Evolutionary conservation across 2,888 invertebrate genomes (phyloP), one percentile per base, ranked within the genome.

Genomic region (Thereva nobilitata): DNA sequence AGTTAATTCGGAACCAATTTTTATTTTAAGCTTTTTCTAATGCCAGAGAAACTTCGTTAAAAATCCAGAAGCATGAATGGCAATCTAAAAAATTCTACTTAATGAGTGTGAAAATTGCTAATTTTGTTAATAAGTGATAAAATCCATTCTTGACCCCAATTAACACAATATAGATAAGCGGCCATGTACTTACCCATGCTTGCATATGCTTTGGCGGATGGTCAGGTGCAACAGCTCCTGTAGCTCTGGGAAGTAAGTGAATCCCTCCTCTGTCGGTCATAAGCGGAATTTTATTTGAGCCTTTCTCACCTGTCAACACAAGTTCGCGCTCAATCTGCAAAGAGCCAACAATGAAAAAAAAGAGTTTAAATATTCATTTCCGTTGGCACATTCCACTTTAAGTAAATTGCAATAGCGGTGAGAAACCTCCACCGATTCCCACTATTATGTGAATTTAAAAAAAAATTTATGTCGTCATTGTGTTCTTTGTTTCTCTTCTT

Each of bases 211-310:
- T 89, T 47, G 89, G 87, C 1, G 91, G 90, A 5, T 87, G 87
- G 78, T 91, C 90, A 12, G 90, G 90, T 4, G 90, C 90, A 40
- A 90, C 88, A 1, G 89, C 86, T 9, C 83, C 83, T 23, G 70
- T 67, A 34, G 82, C 76, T 73, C 83, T 82, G 5, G 70, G 71
- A 34, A 72, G 67, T 57, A 73, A 68, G 49, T 71, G 71, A 35
- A 71, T 57, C n/a, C 67, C 69, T 40, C 68, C 52, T 44, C 69
- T 65, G 74, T 91, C 90, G 78, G 89, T 88, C 65, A 91, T 84
- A 70, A 90, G 88, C 2, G 90, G 90, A 65, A 90, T 89, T 79
- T 91, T 91, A 44, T 89, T 88, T 79, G 88, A 89, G 80, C 90
- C 90, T 78, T 91, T 91, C 0, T 86, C 85, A 42, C 87, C 88